Base-by-base conservation (phyloP, 2,797 vertebrate species). In the Myiotriccus ornatus region DNA sequence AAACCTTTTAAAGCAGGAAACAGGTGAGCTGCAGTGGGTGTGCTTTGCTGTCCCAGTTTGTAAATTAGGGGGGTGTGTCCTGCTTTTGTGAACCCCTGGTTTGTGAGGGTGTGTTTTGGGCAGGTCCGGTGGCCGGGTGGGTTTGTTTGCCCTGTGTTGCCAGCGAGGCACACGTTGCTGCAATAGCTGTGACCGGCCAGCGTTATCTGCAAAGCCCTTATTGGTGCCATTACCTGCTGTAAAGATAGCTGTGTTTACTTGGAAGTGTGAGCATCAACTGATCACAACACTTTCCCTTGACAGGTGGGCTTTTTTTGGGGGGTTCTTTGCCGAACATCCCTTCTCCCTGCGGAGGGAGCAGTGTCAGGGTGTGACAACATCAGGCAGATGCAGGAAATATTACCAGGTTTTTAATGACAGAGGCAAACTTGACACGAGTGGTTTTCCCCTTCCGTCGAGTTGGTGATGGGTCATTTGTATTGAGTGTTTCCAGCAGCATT, bases 171-270 rank as follows among this genome's bases (percentile, higher is more conserved):
- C 20, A 0, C 8, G 4, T 19, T 78, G 78, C 57, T 97, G 96
- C 93, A 95, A 96, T 96, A 76, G 70, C 97, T 84, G 88, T 85
- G 80, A 96, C 96, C 83, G 63, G 94, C 79, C 92, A 96, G 87
- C 91, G 97, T 98, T 98, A 98, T 98, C 98, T 95, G 93, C 93
- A 96, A 92, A 86, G 94, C 93, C 96, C 94, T 92, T 43, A 85
- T 75, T 97, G 97, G 97, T 98, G 94, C 94, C 81, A 96, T 97
- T 96, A 95, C 74, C 2, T 84, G 96, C 89, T 94, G 95, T 94
- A 95, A 96, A 97, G 97, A 97, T 97, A 98, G 95, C 94, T 84
- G 65, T 98, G 97, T 98, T 98, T 98, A 93, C 97, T 97, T 97
- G 97, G 93, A 96, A 96, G 98, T 96, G 98, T 96, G 98, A 98